Conservation (phyloP, 2,797 vertebrate genomes). For the Onychomys leucogaster region DNA sequence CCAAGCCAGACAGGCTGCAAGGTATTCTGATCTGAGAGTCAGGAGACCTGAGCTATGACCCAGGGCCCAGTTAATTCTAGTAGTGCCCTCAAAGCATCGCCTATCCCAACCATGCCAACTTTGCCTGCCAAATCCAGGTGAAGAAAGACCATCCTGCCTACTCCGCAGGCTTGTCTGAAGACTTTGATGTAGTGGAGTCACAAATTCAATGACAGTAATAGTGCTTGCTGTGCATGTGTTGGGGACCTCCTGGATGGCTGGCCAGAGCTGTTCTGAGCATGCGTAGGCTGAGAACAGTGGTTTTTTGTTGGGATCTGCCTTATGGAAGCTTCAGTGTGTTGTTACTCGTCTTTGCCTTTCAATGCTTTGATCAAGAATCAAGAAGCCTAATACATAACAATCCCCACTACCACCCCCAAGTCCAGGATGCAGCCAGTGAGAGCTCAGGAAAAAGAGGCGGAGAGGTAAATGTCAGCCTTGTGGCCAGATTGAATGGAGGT, state of each 20-base stretch:
- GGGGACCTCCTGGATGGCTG: not conserved
- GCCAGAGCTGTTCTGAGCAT: not conserved
- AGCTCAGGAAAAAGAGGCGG: not conserved
- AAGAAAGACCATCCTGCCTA: not conserved
- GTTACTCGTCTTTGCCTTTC: not conserved
- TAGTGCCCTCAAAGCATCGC: not conserved
- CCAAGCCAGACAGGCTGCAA: not conserved
- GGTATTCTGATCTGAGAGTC: not conserved
- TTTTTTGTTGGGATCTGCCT: not conserved
- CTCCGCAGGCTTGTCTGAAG: not conserved
- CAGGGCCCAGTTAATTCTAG: not conserved
- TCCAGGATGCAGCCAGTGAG: not conserved
- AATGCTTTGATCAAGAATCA: not conserved
- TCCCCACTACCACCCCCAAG: not conserved
- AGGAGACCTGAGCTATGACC: not conserved
- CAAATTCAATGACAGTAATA: not conserved
- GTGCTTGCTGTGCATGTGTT: rapidly evolving
- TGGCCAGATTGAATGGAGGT: not conserved
- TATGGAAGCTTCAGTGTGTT: not conserved
- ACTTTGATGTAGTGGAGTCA: not conserved
- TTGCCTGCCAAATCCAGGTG: not conserved
- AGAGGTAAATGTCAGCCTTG: not conserved
- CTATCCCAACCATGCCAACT: not conserved
- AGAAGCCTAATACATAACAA: not conserved
- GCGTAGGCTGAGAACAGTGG: no score